Evolutionary conservation across 2,113 vertebrate genomes (phyloP).

Genomic region (Protobothrops mucrosquamatus): DNA sequence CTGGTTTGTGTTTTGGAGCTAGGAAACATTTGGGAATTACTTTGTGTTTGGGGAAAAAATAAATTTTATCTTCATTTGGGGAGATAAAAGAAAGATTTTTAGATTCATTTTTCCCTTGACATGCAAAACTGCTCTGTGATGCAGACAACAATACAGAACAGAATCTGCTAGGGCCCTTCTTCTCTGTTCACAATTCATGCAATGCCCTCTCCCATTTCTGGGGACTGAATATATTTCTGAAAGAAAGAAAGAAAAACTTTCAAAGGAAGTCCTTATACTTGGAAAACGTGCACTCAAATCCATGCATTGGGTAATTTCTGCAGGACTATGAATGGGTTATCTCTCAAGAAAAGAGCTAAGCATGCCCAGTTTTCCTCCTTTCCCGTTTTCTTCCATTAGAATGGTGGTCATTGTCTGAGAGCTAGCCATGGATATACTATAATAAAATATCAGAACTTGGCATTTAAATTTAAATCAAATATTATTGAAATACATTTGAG

Average conservation of each 20-base stretch:
- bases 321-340: constrained; percentile 37
- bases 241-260: no score
- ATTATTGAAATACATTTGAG: neutral
- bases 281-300: no score
- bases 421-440: neutral
- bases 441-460: constrained; percentile 44
- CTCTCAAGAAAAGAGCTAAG: constrained; percentile 8
- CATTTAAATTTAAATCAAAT: constrained; percentile 31
- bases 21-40: neutral
- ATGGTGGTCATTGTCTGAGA: constrained; percentile 7
- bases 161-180: neutral
- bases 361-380: neutral
- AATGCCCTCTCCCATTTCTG: no score
- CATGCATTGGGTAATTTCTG: no score
- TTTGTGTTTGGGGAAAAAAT: neutral
- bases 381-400: constrained; percentile 12
- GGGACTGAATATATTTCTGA: no score
- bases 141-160: neutral
- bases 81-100: neutral
- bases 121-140: neutral
- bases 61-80: neutral
- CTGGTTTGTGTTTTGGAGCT: neutral
- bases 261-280: no score
- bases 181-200: neutral
- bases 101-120: neutral